A percentile compares a stretch with the other conserved stretches of the same genome.
Conservation (phyloP, 1,140 invertebrate species). For the Camponotus vicinus region DNA sequence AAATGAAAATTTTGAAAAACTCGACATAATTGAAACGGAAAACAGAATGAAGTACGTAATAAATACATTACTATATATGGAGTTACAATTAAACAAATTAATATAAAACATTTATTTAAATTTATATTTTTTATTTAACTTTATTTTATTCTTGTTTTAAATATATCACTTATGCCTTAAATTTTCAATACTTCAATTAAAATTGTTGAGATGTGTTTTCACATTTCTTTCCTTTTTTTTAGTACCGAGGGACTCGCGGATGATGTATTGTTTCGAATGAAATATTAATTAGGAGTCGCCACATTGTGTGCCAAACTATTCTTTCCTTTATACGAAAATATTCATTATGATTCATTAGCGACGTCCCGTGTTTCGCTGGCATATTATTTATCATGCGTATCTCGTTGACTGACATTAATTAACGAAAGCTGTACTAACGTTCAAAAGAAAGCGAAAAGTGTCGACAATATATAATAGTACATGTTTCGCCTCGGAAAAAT, state of each 20-base stretch:
- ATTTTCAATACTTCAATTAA: slow-evolving; percentile 10
- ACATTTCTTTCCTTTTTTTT: not conserved
- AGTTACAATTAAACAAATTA: not conserved
- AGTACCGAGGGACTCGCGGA: not conserved
- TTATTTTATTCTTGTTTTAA: not conserved
- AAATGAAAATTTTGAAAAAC: slow-evolving; percentile 10
- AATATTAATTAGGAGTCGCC: slow-evolving; percentile 44
- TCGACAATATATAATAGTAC: not conserved
- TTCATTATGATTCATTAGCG: slow-evolving; percentile 38
- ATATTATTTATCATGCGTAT: slow-evolving; percentile 26
- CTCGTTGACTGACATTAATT: slow-evolving; percentile 12
- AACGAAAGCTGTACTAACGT: slow-evolving; percentile 7
- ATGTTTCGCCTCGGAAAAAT: slow-evolving; percentile 26
- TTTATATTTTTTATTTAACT: no score
- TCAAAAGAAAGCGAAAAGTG: slow-evolving; percentile 1
- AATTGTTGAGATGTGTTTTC: not conserved
- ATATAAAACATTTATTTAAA: not conserved
- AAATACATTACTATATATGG: not conserved
- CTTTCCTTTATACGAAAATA: slow-evolving; percentile 32
- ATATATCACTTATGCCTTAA: not conserved
- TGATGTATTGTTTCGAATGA: slow-evolving; percentile 35
- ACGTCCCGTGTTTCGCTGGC: not conserved
- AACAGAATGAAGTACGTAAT: not conserved
- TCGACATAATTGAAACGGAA: not conserved
- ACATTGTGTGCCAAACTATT: slow-evolving; percentile 14